Conservation (phyloP, 2,113 vertebrate genomes). For the Odontophorus gujanensis region DNA sequence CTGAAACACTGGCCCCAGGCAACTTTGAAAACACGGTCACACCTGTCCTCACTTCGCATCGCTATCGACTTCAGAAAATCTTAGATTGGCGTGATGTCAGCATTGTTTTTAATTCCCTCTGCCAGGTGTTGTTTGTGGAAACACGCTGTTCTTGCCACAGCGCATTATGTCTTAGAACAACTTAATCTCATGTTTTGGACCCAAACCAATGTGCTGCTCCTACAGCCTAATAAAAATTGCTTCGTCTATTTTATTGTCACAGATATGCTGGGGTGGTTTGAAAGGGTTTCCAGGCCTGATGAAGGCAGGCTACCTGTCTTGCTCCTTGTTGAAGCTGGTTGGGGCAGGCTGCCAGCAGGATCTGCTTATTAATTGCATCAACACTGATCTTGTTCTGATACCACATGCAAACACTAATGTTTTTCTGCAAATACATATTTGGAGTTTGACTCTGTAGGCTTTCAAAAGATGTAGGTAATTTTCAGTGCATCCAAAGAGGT, state of each 20-base stretch:
- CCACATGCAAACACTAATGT: slow-evolving; percentile 10
- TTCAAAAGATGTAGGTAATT: background rate
- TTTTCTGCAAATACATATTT: slow-evolving; percentile 20
- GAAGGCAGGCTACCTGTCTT: slow-evolving; percentile 41
- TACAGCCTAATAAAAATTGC: background rate
- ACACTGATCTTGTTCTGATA: slow-evolving; percentile 62
- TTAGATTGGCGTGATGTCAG: slow-evolving; percentile 29
- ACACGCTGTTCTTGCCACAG: background rate
- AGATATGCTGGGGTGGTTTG: slow-evolving; percentile 7
- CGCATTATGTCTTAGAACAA: background rate
- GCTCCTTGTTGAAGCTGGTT: slow-evolving; percentile 4
- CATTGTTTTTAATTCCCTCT: slow-evolving; percentile 38
- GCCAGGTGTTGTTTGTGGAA: slow-evolving; percentile 64
- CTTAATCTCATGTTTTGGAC: background rate
- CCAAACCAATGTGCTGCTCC: background rate
- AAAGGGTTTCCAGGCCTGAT: background rate
- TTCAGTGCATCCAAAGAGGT: background rate
- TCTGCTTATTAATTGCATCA: slow-evolving; percentile 58
- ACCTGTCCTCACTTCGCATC: slow-evolving; percentile 20
- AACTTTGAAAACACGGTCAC: background rate
- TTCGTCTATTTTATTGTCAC: background rate
- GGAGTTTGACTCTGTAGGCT: background rate
- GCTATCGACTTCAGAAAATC: background rate
- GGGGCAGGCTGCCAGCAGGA: slow-evolving; percentile 26
- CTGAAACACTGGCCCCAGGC: slow-evolving; percentile 41